Evolutionary conservation across 2,888 invertebrate species (phyloP).

Genomic region (Harmothoe impar): DNA sequence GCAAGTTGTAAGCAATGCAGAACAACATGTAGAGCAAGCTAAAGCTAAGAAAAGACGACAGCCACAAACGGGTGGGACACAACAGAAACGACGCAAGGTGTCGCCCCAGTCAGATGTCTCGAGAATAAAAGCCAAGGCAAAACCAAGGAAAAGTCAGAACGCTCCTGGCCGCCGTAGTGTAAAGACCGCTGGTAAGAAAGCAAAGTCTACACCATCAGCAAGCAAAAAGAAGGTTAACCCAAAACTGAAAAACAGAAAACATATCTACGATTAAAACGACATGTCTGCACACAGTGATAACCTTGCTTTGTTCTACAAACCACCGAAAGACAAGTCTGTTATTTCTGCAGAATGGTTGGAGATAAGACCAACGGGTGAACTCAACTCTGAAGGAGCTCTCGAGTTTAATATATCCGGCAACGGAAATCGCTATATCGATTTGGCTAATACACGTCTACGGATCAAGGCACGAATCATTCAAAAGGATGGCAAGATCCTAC

Average conservation of each 20-base stretch:
- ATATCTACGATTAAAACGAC: background rate
- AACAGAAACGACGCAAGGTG: too few species aligned
- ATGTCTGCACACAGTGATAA: background rate
- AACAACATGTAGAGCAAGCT: too few species aligned
- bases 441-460: background rate
- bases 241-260: background rate
- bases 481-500: background rate
- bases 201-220: background rate
- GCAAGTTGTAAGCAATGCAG: too few species aligned
- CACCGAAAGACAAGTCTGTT: background rate
- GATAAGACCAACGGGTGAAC: background rate
- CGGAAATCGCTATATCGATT: background rate
- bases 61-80: too few species aligned
- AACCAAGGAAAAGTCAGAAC: too few species aligned
- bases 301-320: background rate
- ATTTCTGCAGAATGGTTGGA: background rate
- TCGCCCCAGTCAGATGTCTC: too few species aligned
- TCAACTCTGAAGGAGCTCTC: background rate
- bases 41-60: too few species aligned
- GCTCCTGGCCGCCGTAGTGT: too few species aligned
- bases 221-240: too few species aligned
- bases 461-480: background rate
- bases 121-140: too few species aligned
- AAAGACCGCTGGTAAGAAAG: background rate
- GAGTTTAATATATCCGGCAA: conserved; percentile 38